Evolutionary conservation across 2,888 invertebrate genomes (phyloP).

Genomic region (Dasypogon diadema): DNA sequence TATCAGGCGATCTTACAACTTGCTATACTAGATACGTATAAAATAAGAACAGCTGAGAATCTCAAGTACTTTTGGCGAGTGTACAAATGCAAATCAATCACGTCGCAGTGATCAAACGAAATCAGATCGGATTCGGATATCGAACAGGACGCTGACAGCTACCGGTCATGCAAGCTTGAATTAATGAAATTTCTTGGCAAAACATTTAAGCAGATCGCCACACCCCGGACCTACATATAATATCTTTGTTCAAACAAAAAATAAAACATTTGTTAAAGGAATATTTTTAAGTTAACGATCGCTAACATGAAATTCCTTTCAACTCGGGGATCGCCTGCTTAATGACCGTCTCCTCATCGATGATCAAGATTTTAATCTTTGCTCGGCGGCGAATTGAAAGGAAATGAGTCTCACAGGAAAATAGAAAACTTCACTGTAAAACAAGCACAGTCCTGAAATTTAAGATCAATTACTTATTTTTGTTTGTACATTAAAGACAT

Average conservation of each 20-base stretch:
- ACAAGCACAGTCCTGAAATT: no score
- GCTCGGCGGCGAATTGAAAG: conserved; percentile 9
- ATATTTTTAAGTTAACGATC: conserved; percentile 39
- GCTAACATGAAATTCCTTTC: conserved; percentile 49
- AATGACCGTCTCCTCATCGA: conserved; percentile 28
- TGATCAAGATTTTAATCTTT: conserved; percentile 42
- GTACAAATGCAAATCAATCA: conserved; percentile 8
- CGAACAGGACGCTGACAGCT: conserved; percentile 20
- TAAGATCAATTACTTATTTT: no score
- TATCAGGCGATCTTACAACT: conserved; percentile 52
- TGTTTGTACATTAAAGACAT: no score
- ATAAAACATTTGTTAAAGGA: conserved; percentile 33
- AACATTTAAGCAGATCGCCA: conserved; percentile 11
- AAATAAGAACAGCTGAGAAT: conserved; percentile 34
- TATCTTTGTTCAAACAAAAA: conserved; percentile 20
- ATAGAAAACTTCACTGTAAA: background rate
- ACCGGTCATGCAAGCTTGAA: conserved; percentile 14
- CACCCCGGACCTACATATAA: background rate
- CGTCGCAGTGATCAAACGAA: conserved; percentile 11
- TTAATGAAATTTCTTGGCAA: conserved; percentile 44
- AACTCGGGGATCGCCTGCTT: conserved; percentile 24
- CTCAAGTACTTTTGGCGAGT: conserved; percentile 9
- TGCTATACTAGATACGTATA: conserved; percentile 53
- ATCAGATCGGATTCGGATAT: background rate
- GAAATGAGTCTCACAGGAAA: background rate